Conservation (phyloP, 2,888 invertebrate species). For the Kuschelorhynchus macadamiae region DNA sequence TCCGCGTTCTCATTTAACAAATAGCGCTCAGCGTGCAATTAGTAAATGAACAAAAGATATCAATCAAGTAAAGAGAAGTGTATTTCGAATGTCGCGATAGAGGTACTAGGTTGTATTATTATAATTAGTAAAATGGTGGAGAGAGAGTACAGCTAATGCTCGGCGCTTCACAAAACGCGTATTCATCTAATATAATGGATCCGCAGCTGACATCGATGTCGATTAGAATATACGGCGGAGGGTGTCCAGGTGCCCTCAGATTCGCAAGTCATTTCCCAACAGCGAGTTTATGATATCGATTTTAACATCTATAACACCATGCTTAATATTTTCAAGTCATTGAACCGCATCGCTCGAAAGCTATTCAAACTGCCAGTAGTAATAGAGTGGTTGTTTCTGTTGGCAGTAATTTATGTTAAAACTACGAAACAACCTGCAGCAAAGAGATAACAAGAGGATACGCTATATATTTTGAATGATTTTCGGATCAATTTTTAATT, state of each 20-base stretch:
- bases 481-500: no score
- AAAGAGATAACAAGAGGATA: slow-evolving; percentile 4
- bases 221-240: slow-evolving; percentile 57
- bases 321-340: slow-evolving; percentile 48
- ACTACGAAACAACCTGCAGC: slow-evolving; percentile 23
- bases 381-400: slow-evolving; percentile 30
- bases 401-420: slow-evolving; percentile 32
- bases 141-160: slow-evolving; percentile 50
- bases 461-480: no score
- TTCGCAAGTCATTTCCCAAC: slow-evolving; percentile 61
- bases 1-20: slow-evolving; percentile 18
- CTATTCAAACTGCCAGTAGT: slow-evolving; percentile 34
- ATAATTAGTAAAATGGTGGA: slow-evolving; percentile 56
- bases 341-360: slow-evolving; percentile 37
- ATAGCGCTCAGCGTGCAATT: slow-evolving; percentile 27
- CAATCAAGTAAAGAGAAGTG: slow-evolving; percentile 35
- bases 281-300: slow-evolving; percentile 41
- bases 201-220: slow-evolving; percentile 61
- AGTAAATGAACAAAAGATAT: slow-evolving; percentile 34
- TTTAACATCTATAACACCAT: slow-evolving; percentile 48
- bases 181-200: slow-evolving; percentile 63
- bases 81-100: slow-evolving; percentile 38
- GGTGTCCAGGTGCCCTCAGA: slow-evolving; percentile 59
- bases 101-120: slow-evolving; percentile 49
- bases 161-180: slow-evolving; percentile 58